These are phyloP conservation scores for Phallusia fumigata DNA, from an alignment of 23 tunicate species.

Conservation along the genomic window DNA sequence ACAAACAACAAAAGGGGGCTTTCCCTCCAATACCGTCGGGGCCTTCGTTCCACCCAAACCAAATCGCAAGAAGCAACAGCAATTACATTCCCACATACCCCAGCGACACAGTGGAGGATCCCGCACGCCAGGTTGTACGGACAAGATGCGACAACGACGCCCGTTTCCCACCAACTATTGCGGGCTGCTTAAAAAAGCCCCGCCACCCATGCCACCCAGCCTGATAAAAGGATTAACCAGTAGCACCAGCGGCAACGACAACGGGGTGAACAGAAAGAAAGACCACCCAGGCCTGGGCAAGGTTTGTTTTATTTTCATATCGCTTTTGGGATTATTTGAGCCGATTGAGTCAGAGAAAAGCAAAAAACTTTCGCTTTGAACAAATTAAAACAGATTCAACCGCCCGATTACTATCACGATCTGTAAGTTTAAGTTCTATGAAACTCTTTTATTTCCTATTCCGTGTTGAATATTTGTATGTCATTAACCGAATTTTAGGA, in stretches of 20 bases:
- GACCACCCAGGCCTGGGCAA: slow-evolving; percentile 4
- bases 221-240: slow-evolving; percentile 34
- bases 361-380: no score
- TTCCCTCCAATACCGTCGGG: not conserved
- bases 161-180: slow-evolving; percentile 36
- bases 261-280: not conserved
- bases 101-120: not conserved
- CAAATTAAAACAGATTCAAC: no score
- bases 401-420: no score
- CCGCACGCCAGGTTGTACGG: not conserved
- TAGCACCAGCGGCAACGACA: not conserved
- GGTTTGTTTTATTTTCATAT: not conserved
- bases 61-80: not conserved
- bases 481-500: no score
- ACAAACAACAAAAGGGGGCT: not conserved
- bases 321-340: no score
- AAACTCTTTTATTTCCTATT: no score
- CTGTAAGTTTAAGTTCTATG: no score
- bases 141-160: slow-evolving; percentile 17
- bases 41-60: not conserved
- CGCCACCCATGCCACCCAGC: slow-evolving; percentile 25
- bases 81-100: not conserved
- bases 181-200: slow-evolving; percentile 17
- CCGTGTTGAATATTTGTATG: no score
- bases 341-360: no score